Evolutionary conservation across 2,797 vertebrate genomes (phyloP).

Genomic region (Sebastes hubbsi): DNA sequence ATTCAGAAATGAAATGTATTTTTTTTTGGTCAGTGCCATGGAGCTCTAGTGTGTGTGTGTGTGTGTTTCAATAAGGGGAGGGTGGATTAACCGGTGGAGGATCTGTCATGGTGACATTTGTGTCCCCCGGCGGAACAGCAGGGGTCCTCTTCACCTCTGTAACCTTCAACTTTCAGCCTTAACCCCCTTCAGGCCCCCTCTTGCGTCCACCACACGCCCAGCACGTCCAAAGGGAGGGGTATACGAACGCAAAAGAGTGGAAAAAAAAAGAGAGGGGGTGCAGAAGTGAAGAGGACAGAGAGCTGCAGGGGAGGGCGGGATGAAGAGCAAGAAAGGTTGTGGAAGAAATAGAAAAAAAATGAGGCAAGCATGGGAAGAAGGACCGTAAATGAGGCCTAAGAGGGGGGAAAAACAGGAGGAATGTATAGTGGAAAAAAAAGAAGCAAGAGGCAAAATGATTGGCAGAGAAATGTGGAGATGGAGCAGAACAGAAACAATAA

Average conservation of each 20-base stretch:
- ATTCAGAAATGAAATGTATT: constrained; percentile 13
- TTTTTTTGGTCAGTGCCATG: constrained; percentile 3
- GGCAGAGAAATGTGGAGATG: constrained; percentile 50
- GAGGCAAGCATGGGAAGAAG: neutral
- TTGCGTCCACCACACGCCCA: constrained; percentile 73
- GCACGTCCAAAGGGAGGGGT: constrained; percentile 42
- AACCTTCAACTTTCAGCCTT: constrained; percentile 88
- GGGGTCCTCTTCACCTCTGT: constrained; percentile 83
- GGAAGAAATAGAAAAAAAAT: constrained; percentile 6
- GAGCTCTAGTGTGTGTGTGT: constrained; percentile 33
- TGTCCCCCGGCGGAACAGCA: constrained; percentile 82
- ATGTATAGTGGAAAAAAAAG: neutral
- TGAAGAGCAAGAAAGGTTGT: constrained; percentile 23
- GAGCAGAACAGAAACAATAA: constrained; percentile 11
- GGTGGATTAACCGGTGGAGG: constrained; percentile 76
- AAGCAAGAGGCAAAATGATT: constrained; percentile 7
- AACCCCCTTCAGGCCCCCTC: constrained; percentile 80
- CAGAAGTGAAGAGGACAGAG: constrained; percentile 31
- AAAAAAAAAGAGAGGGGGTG: constrained; percentile 18
- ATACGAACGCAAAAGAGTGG: constrained; percentile 20
- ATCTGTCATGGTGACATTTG: constrained; percentile 86
- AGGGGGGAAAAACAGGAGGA: neutral
- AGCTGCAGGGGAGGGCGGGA: constrained; percentile 33
- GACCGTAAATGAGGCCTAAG: constrained; percentile 7
- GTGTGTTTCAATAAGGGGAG: constrained; percentile 34